Base-by-base conservation (phyloP, 1,140 invertebrate genomes). In the Colletes gigas region DNA sequence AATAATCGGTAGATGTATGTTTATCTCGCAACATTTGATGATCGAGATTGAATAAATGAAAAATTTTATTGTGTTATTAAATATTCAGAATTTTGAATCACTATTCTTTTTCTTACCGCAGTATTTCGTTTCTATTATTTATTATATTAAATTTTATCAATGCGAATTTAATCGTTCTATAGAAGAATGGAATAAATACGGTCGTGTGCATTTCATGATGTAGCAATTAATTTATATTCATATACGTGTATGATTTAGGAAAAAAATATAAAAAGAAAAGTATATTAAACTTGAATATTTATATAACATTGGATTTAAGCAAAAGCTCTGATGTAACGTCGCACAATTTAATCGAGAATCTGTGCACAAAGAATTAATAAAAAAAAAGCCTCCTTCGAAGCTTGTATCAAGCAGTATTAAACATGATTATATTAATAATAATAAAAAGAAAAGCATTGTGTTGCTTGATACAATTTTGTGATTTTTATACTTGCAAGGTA, bases 301-400 rank as follows among this genome's bases (percentile, higher is more conserved):
- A 30, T 63, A 63, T 63, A 63, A 63, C 21, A 63, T 63, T 41
- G 60, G 41, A 63, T 63, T 3, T 63, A 39, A 63, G 7, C 14
- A 50, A 17, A 63, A 50, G 41, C 14, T 69, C 21, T 41, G 21
- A 50, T 52, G 44, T 60, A 77, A 59, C 12, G 50, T 62, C 55
- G 75, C 75, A 78, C 75, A 78, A 71, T 70, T 50, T 78, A 52
- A 60, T 60, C 44, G 15, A 21, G 10, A 52, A 71, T 60, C n/a
- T 17, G 5, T 71, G 67, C 67, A 69, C 55, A 70, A 77, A 4
- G 30, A 21, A 15, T 14, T 55, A 59, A 19, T 10, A 4, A 50
- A 62, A 52, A 59, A n/a, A 30, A 69, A 19, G 55, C 9, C 3
- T 39, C 19, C 7, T 15, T 47, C 10, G 12, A 67, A 52, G 65